Percentiles rank a stretch among this genome's conserved stretches.
These are phyloP conservation scores for Lucilia cuprina DNA, from an alignment of 1,140 invertebrate genomes.

Conservation along the genomic window DNA sequence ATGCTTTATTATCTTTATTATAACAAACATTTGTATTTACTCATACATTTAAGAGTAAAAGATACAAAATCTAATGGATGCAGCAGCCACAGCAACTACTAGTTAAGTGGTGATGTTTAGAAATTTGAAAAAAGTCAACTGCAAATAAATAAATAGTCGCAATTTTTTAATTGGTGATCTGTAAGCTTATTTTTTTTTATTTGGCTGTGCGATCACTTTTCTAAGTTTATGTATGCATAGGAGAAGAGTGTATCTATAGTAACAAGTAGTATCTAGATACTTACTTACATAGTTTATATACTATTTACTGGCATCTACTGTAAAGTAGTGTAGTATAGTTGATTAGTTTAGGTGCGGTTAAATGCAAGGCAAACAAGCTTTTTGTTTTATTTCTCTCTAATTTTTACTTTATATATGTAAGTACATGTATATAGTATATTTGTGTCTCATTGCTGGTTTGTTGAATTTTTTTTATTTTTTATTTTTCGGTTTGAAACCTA, in stretches of 20 bases:
- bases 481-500: not conserved
- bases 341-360: slow-evolving; percentile 17
- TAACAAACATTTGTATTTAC: not conserved
- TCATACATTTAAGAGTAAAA: not conserved
- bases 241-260: not conserved
- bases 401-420: not conserved
- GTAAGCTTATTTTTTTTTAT: not conserved
- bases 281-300: not conserved
- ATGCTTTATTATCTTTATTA: not conserved
- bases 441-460: not conserved
- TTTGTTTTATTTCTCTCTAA: not conserved
- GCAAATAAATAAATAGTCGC: slow-evolving; percentile 8
- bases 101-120: too few relatives aligned
- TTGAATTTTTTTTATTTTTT: not conserved
- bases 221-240: not conserved
- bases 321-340: not conserved
- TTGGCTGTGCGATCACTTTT: not conserved
- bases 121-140: too few relatives aligned
- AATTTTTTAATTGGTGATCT: slow-evolving; percentile 34
- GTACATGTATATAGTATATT: too few relatives aligned
- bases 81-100: not conserved
- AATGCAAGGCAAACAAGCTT: slow-evolving; percentile 26
- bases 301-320: too few relatives aligned
- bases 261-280: not conserved
- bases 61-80: not conserved